Conservation (phyloP, 1,140 invertebrate genomes). For the Lordiphosa mommai region DNA sequence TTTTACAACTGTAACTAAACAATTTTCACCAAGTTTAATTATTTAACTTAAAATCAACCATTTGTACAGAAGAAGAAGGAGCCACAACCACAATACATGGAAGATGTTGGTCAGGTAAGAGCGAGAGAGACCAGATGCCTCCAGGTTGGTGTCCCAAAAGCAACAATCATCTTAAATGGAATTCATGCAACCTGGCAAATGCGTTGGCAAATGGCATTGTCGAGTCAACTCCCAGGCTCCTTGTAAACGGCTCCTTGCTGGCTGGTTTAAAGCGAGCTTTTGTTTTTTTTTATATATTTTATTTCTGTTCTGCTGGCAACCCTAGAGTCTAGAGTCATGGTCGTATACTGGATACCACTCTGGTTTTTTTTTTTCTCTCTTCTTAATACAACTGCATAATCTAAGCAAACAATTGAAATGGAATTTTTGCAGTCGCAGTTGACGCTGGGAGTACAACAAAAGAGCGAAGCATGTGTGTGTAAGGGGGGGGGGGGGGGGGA, state of each 20-base stretch:
- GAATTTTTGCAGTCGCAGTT: slow-evolving; percentile 61
- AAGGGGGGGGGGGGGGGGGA: neutral
- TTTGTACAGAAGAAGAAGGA: neutral
- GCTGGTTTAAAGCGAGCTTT: slow-evolving; percentile 24
- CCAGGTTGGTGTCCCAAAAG: neutral
- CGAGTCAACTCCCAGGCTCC: slow-evolving; percentile 46
- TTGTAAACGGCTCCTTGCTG: slow-evolving; percentile 41
- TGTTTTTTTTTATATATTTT: slow-evolving; percentile 20
- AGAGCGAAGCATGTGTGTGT: slow-evolving; percentile 20
- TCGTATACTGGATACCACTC: slow-evolving; percentile 5
- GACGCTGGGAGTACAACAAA: slow-evolving; percentile 23
- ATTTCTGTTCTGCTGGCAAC: slow-evolving; percentile 33
- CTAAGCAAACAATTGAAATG: slow-evolving; percentile 77
- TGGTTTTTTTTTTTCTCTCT: slow-evolving; percentile 18
- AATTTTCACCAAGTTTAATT: slow-evolving; percentile 1
- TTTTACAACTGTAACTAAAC: neutral
- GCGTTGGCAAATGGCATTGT: slow-evolving; percentile 50
- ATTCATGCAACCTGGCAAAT: slow-evolving; percentile 51
- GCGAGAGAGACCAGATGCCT: neutral
- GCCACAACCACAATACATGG: too few relatives aligned
- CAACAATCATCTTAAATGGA: slow-evolving; percentile 31
- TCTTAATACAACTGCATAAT: slow-evolving; percentile 76
- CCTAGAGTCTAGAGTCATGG: slow-evolving; percentile 18
- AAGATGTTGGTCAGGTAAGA: too few relatives aligned
- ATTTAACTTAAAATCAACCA: neutral